These are phyloP conservation scores for Gyps fulvus DNA, from an alignment of 2,113 vertebrate species.

Conservation along the genomic window DNA sequence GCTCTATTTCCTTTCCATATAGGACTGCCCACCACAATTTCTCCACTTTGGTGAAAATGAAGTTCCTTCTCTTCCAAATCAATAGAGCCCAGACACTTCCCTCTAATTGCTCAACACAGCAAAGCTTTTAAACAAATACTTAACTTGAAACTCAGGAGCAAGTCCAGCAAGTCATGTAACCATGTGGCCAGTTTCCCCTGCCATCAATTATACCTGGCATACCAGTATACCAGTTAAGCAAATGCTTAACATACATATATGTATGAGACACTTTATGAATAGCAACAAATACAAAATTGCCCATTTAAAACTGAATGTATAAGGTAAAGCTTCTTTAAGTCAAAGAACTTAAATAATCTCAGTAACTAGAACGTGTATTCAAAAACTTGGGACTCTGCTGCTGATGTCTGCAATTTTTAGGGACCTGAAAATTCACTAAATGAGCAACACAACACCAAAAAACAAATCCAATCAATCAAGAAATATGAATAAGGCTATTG, in stretches of 20 bases:
- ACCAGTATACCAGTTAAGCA: not conserved
- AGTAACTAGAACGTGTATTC: not conserved
- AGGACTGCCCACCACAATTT: not conserved
- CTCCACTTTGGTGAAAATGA: not conserved
- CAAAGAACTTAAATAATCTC: not conserved
- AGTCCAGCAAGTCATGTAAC: not conserved
- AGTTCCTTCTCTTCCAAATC: not conserved
- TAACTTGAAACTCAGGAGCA: not conserved
- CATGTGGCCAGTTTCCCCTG: not conserved
- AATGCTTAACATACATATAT: not conserved
- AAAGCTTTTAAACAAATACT: not conserved
- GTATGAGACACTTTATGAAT: not conserved
- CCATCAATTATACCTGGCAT: not conserved
- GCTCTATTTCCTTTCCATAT: not conserved
- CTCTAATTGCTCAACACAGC: not conserved
- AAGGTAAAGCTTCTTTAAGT: not conserved
- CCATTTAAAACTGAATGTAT: not conserved
- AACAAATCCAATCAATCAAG: rapidly evolving
- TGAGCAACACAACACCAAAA: not conserved
- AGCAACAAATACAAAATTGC: not conserved
- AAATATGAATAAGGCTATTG: not conserved
- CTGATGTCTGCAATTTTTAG: not conserved
- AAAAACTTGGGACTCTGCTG: not conserved
- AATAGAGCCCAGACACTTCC: not conserved
- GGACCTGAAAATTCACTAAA: not conserved